Evolutionary conservation across 2,113 vertebrate genomes (phyloP).

Genomic region (Tenebrosternarchus preto): DNA sequence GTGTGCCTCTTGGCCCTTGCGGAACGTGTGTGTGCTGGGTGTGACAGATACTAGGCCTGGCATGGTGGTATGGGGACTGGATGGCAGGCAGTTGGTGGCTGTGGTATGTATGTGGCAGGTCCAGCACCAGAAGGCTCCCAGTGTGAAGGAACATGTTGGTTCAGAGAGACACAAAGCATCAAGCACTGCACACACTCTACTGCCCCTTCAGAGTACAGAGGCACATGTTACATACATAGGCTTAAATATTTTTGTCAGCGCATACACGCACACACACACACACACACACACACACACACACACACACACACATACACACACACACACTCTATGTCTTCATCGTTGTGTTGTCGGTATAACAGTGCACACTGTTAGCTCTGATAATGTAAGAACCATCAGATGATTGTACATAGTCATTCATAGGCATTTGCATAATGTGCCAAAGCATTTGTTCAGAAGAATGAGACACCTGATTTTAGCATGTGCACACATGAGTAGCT

Average conservation of each 20-base stretch:
- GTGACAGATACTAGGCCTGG: background rate
- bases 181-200: slow-evolving; percentile 2
- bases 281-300: too few species aligned
- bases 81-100: slow-evolving; percentile 25
- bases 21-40: background rate
- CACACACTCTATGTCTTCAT: too few species aligned
- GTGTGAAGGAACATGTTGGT: slow-evolving; percentile 47
- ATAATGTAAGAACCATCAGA: too few species aligned
- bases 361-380: too few species aligned
- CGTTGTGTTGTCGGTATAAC: too few species aligned
- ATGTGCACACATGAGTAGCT: too few species aligned
- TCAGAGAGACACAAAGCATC: slow-evolving; percentile 49
- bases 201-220: too few species aligned
- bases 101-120: slow-evolving; percentile 23
- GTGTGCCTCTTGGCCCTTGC: background rate
- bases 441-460: too few species aligned
- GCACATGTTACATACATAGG: slow-evolving; percentile 32
- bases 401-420: too few species aligned
- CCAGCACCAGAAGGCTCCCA: slow-evolving; percentile 51
- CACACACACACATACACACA: too few species aligned
- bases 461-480: too few species aligned
- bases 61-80: background rate
- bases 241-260: slow-evolving; percentile 25
- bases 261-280: background rate
- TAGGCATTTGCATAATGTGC: too few species aligned